Base-by-base conservation (phyloP, 2,113 vertebrate genomes). In the Xiphorhynchus elegans region DNA sequence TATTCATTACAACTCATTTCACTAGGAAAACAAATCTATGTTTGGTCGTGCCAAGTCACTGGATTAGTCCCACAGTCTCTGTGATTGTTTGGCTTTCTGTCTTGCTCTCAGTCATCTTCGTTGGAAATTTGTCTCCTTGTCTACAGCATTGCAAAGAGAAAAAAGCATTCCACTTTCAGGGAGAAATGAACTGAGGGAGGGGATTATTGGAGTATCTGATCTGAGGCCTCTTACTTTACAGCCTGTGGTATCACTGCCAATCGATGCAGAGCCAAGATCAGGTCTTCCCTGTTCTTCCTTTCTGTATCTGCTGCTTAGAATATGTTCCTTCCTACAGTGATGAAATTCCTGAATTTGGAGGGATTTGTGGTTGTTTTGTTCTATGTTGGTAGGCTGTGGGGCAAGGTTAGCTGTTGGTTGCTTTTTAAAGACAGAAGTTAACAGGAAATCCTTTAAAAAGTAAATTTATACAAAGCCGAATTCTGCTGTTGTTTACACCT, bases 1-100 rank as follows among this genome's bases (percentile, higher is more conserved):
- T 96, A 95, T 90, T 96, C 89, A 73, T 89, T 92, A 31, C 73
- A 95, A 76, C 56, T 90, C 60, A 91, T 78, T 78, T 84, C 86
- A 95, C 40, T 66, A 89, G 40, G 66, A 94, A 95, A 92, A 69
- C 24, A 5, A 60, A 62, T 84, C 79, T 92, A 11, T 1, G 0
- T 44, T 70, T 37, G 37, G 60, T 49, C 55, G 49, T 87, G 56
- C 70, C 7, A 0, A 88, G 69, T 84, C 66, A 93, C 73, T 2
- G 6, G 49, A 9, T 94, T 81, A 94, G 79, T 92, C 58, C 73
- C 76, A 42, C 64, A 35, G 73, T 72, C 83, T 90, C 89, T 83
- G 42, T 26, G 59, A 16, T 77, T 81, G 49, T n/a, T 58, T 68
- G 62, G 33, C 59, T 87, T 92, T 95, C 87, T 74, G 83, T 64